Evolutionary conservation across 1,140 invertebrate genomes (phyloP), one percentile per base, ranked within the genome.

Genomic region (Centruroides sculpturatus): DNA sequence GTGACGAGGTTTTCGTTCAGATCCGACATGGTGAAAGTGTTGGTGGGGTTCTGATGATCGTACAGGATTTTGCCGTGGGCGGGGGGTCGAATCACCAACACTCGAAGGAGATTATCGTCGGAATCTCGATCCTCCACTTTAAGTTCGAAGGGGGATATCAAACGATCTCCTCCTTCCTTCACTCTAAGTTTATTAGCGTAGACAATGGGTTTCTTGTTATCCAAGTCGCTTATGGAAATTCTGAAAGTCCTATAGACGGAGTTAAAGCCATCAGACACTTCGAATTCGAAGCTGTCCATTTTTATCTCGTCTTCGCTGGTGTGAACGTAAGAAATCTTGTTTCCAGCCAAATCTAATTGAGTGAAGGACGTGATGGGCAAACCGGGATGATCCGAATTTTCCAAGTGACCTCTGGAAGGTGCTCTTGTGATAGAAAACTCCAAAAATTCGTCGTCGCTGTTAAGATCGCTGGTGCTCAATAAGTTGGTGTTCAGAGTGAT

Each of bases 211-310:
- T 71, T 72, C 57, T 75, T 72, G 66, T 77, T 76, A 64, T 77
- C 73, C 4, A 75, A 69, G 64, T 72, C 71, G 47, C 66, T 74
- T 11, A 77, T 64, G 0, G 74, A 71, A 55, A 77, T 75, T 55
- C 73, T 62, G 61, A 76, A 76, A 9, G 73, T 75, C 11, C 72
- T 60, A 36, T 64, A 68, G 0, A 75, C 72, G 10, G 70, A 71
- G 64, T 76, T 75, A 60, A 66, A 71, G 6, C 73, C 73, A 64
- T 75, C 75, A 1, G 71, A 73, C 7, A 76, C 74, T 64, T 75
- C 75, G 64, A 77, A 76, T 62, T 76, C 72, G 65, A 77, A 76
- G 53, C 69, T 70, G 63, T 77, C 75, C 67, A 72, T 71, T 64
- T 73, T 74, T 10, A 71, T 69, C 67, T 76, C 75, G 64, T 73